Conservation (phyloP, 2,797 vertebrate genomes). For the Leuciscus waleckii region DNA sequence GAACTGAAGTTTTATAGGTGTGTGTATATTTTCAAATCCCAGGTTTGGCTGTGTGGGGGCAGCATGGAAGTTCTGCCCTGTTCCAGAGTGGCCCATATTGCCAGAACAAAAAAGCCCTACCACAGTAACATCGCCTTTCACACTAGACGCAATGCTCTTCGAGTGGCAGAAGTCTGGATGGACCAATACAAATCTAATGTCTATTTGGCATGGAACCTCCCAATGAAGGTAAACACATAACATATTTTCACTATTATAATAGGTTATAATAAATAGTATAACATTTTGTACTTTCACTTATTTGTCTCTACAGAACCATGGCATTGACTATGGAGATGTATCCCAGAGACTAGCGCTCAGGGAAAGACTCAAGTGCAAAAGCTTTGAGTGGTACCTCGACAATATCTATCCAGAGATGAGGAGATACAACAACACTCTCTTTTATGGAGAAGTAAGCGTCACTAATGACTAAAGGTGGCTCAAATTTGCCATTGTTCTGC, state of each 20-base stretch:
- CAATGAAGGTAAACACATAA: slow-evolving; percentile 82
- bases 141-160: slow-evolving; percentile 92
- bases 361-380: slow-evolving; percentile 91
- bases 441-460: slow-evolving; percentile 92
- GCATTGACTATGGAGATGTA: slow-evolving; percentile 94
- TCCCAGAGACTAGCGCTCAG: slow-evolving; percentile 88
- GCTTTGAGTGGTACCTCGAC: slow-evolving; percentile 97
- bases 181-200: slow-evolving; percentile 94
- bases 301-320: slow-evolving; percentile 86
- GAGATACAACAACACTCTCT: slow-evolving; percentile 92
- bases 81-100: slow-evolving; percentile 95
- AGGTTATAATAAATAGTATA: neutral
- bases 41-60: slow-evolving; percentile 98
- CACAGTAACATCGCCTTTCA: slow-evolving; percentile 94
- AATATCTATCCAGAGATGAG: slow-evolving; percentile 98
- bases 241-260: neutral
- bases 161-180: slow-evolving; percentile 98
- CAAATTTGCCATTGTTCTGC: neutral
- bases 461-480: neutral
- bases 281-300: neutral
- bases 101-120: slow-evolving; percentile 95
- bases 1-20: slow-evolving; percentile 29
- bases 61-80: slow-evolving; percentile 99
- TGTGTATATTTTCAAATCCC: slow-evolving; percentile 41
- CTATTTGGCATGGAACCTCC: slow-evolving; percentile 98